A percentile compares a stretch with the other conserved stretches of the same genome.
These are phyloP conservation scores for Episyrphus balteatus DNA, from an alignment of 1,140 invertebrate genomes.

Conservation along the genomic window DNA sequence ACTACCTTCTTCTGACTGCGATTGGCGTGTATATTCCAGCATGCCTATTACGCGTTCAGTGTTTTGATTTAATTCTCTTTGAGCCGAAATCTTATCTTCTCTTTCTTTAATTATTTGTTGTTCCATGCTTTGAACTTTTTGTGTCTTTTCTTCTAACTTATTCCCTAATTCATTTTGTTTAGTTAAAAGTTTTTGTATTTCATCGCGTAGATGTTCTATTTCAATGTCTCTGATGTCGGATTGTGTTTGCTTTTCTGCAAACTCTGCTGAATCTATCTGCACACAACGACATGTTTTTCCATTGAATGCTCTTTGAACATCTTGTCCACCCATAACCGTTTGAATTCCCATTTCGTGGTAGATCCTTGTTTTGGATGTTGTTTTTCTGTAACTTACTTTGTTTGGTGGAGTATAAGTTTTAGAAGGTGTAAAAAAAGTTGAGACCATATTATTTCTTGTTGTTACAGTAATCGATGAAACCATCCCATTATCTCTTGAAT, in stretches of 20 bases:
- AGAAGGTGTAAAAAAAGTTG: slow-evolving; percentile 26
- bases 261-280: slow-evolving; percentile 38
- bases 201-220: slow-evolving; percentile 44
- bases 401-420: slow-evolving; percentile 25
- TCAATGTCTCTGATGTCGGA: slow-evolving; percentile 52
- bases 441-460: slow-evolving; percentile 15
- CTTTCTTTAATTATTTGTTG: slow-evolving; percentile 47
- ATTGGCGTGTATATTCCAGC: slow-evolving; percentile 40
- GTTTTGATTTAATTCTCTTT: slow-evolving; percentile 60
- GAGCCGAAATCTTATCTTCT: slow-evolving; percentile 55
- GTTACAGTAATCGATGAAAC: slow-evolving; percentile 34
- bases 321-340: slow-evolving; percentile 56
- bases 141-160: slow-evolving; percentile 4
- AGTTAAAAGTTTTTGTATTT: slow-evolving; percentile 40
- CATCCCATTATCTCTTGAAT: slow-evolving; percentile 32
- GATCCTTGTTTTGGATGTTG: slow-evolving; percentile 48
- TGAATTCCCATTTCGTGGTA: slow-evolving; percentile 67
- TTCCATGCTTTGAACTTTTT: slow-evolving; percentile 13
- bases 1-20: slow-evolving; percentile 46
- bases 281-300: slow-evolving; percentile 39
- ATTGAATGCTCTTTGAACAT: slow-evolving; percentile 56
- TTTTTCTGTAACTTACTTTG: neutral
- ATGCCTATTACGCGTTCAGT: slow-evolving; percentile 59
- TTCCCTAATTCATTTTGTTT: slow-evolving; percentile 24
- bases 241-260: slow-evolving; percentile 48